Percentiles rank a stretch among this genome's conserved stretches.
These are phyloP conservation scores for Lutjanus campechanus DNA, from an alignment of 2,797 vertebrate genomes.

Conservation along the genomic window DNA sequence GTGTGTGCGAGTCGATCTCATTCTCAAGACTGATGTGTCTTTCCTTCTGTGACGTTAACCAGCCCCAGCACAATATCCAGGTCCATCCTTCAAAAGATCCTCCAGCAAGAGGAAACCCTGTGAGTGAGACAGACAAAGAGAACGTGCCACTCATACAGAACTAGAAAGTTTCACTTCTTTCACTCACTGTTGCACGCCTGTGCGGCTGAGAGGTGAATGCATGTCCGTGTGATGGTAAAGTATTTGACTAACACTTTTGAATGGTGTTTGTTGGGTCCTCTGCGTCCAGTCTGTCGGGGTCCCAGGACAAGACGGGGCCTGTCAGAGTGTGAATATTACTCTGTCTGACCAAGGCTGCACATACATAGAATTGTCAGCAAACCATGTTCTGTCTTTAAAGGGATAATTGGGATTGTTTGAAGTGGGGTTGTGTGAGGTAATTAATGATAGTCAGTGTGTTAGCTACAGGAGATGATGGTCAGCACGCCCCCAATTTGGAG, in stretches of 20 bases:
- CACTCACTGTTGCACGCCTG: constrained; percentile 27
- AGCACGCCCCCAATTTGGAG: too few species aligned
- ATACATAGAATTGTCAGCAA: constrained; percentile 34
- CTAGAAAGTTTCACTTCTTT: constrained; percentile 10
- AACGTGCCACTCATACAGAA: constrained; percentile 28
- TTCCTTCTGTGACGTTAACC: constrained; percentile 61
- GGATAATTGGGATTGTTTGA: too few species aligned
- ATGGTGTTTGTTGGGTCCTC: constrained; percentile 43
- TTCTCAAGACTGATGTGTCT: constrained; percentile 54
- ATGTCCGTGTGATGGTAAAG: constrained; percentile 11
- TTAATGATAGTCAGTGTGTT: too few species aligned
- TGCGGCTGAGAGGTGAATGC: constrained; percentile 21
- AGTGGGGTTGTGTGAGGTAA: too few species aligned
- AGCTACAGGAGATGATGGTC: too few species aligned
- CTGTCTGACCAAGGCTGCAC: constrained; percentile 39
- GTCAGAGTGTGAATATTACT: constrained; percentile 7
- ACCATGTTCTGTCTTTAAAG: background rate
- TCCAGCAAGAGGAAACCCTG: constrained; percentile 71
- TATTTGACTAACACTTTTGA: constrained; percentile 47
- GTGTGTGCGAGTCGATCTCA: background rate
- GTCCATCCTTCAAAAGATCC: constrained; percentile 67
- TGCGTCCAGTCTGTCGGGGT: constrained; percentile 25
- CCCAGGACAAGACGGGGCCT: constrained; percentile 9
- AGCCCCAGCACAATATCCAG: constrained; percentile 63
- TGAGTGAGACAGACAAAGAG: constrained; percentile 73